Evolutionary conservation across 2,113 vertebrate genomes (phyloP), one percentile per base, ranked within the genome.

Genomic region (Murina feae): DNA sequence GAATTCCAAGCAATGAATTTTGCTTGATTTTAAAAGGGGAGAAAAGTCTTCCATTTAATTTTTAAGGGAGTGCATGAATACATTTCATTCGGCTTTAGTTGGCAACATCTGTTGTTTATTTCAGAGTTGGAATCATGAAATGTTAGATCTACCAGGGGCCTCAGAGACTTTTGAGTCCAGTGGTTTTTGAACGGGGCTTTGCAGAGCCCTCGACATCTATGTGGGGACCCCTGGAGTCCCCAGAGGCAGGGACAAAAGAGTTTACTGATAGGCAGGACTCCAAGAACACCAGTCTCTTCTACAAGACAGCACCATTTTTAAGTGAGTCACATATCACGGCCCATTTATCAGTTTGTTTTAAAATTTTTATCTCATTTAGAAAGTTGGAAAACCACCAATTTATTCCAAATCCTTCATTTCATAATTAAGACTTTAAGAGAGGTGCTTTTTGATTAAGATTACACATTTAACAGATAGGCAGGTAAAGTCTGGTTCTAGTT

Each of bases 21-120:
- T 97, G 87, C 93, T 93, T 96, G 82, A 85, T 84, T 97, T 97
- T 95, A 86, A 68, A 93, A 68, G 93, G 76, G 75, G 84, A 86
- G 82, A 90, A 94, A 96, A 90, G 85, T 92, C 92, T 96, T 95
- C 90, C 85, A 96, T 96, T 97, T 97, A 97, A 95, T 97, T 97
- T 97, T 97, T 96, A 96, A 95, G 91, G 68, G 92, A 89, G 72
- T 66, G 37, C 78, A 89, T 94, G 93, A 97, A 97, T 97, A 97
- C 74, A 97, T 96, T 97, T 97, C 81, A 90, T 71, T 96, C 58
- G 74, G 92, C 72, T 96, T 95, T 96, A 42, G 87, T 92, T 96
- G 96, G 92, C 82, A 75, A 97, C 94, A 97, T 97, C 96, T 97
- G 97, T 97, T 97, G 97, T 97, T 97, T 96, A 97, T 97, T 97